Conservation (phyloP, 2,797 vertebrate genomes). For the Stomatorhinus walkeri region DNA sequence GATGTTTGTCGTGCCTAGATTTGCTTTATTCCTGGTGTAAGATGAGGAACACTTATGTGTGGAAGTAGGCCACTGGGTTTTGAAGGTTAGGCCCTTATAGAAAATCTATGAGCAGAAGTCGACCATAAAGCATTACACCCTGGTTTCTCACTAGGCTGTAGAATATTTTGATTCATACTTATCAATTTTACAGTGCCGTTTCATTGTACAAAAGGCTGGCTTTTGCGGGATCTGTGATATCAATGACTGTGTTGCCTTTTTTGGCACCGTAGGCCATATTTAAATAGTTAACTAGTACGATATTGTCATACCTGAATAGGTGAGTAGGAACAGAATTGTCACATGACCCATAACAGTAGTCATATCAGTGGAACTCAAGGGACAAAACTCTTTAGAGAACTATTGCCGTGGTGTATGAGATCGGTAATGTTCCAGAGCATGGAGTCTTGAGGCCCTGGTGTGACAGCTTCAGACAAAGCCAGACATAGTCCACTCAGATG, state of each 20-base stretch:
- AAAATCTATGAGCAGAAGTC: not conserved
- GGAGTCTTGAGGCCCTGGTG: not conserved
- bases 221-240: not conserved
- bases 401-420: not conserved
- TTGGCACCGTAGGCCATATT: not conserved
- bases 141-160: not conserved
- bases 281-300: not conserved
- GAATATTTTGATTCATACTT: not conserved
- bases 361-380: not conserved
- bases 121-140: not conserved
- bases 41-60: not conserved
- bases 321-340: not conserved
- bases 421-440: not conserved
- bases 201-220: not conserved
- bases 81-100: not conserved
- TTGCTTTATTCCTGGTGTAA: not conserved
- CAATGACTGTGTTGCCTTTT: not conserved
- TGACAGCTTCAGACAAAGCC: not conserved
- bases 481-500: not conserved
- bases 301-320: not conserved
- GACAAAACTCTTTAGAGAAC: not conserved
- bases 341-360: not conserved
- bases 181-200: not conserved
- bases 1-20: not conserved
- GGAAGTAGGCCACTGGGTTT: not conserved